Base-by-base conservation (phyloP, 2,888 invertebrate species). In the Rhimphoctona megacephalus region DNA sequence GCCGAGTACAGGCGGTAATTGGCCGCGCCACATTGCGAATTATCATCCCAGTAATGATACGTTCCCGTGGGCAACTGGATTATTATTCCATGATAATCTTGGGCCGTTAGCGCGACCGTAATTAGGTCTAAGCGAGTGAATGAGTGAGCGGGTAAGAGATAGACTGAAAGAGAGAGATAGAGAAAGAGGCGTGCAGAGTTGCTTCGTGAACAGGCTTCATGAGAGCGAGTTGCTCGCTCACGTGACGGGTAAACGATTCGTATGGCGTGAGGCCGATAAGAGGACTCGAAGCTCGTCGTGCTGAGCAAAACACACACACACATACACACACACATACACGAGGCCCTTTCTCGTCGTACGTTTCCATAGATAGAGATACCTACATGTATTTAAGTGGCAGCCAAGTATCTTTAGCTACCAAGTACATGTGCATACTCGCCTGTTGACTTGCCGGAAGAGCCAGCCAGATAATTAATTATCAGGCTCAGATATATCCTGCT, bases 51-150 rank as follows among this genome's bases (percentile, higher is more conserved):
- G 86, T 86, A 86, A 86, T 86, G 84, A 86, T 86, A 86, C 86
- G 86, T 86, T 86, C 84, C 86, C 84, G 84, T 81, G 73, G 84
- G 83, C 86, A 86, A 81, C 86, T 78, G 86, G 86, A 86, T 86
- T 86, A 86, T 86, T 86, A 86, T 86, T 86, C 86, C 84, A 86
- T 84, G 86, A 86, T 86, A 86, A 86, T 86, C 84, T 86, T 86
- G 84, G 86, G 86, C 86, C 86, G 86, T 86, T 86, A 86, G 84
- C 86, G 84, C 86, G 84, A 86, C 86, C 84, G 84, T 86, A 86
- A 86, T 86, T 86, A 86, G 86, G 86, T 81, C 86, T 86, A 86
- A 86, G 81, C 86, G 83, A 86, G 83, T 43, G 61, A 61, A 61
- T n/a, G 80, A 64, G 54, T 14, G 54, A 54, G 46, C n/a, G 49